Percentiles rank a stretch among this genome's conserved stretches.
These are phyloP conservation scores for Apodemus agrarius DNA, from an alignment of 2,797 vertebrate species.

Conservation along the genomic window DNA sequence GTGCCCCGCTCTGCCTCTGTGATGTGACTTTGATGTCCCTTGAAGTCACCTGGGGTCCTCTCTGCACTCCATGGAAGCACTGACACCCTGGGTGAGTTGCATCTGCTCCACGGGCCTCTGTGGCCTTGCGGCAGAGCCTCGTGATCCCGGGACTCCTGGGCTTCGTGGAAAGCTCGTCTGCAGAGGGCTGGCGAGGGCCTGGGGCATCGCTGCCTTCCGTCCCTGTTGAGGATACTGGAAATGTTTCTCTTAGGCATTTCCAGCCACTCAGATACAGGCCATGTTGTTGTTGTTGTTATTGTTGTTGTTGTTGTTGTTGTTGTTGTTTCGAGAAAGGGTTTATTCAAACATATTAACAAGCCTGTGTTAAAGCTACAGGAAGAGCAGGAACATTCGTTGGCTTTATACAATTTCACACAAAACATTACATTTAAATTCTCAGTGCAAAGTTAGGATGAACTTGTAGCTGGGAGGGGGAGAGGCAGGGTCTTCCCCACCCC, in stretches of 20 bases:
- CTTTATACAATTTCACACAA: conserved; percentile 49
- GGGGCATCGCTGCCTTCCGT: neutral
- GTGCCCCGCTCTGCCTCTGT: neutral
- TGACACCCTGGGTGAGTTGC: neutral
- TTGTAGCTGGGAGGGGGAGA: conserved; percentile 57
- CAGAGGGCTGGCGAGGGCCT: neutral
- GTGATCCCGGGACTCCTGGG: neutral
- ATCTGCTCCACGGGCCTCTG: neutral
- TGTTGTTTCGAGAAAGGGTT: neutral
- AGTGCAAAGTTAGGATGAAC: conserved; percentile 56
- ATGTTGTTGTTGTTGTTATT: neutral
- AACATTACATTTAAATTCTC: conserved; percentile 52
- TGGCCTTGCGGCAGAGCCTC: neutral
- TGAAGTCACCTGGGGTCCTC: conserved; percentile 20
- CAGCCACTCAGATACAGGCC: neutral
- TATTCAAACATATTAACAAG: conserved; percentile 35
- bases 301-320: neutral
- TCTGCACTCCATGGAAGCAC: neutral
- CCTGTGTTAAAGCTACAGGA: neutral
- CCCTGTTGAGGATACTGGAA: neutral
- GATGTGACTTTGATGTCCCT: neutral
- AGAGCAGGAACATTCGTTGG: neutral
- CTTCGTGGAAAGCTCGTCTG: no score
- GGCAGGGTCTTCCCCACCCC: neutral
- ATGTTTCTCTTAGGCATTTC: neutral